Base-by-base conservation (phyloP, 2,888 invertebrate genomes). In the Alentia gelatinosa region DNA sequence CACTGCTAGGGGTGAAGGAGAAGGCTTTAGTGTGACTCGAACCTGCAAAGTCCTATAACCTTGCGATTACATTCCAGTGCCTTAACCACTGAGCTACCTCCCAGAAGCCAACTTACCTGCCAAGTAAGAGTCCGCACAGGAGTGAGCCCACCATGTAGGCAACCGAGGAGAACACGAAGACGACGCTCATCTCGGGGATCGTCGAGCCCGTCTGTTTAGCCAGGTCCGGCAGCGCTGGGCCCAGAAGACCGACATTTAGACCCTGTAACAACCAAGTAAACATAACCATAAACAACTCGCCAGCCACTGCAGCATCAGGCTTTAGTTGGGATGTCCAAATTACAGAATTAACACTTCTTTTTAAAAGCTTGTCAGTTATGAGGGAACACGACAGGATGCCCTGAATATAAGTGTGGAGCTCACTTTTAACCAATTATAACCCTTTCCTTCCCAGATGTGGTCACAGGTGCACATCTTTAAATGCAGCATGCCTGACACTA, bases 91-190 rank as follows among this genome's bases (percentile, higher is more conserved):
- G n/a, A n/a, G n/a, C n/a, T n/a, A n/a, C n/a, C n/a, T n/a, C n/a
- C n/a, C n/a, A n/a, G n/a, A n/a, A n/a, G n/a, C n/a, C n/a, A n/a
- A 39, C 79, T 79, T 19, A 79, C 86, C 86, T 40, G 23, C 74
- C 90, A 9, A 90, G 50, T 50, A 90, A 19, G 26, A 90, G 30
- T 4, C 79, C 90, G 26, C 74, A 68, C 26, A 83, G 4, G 7
- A 90, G 23, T 9, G 90, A 90, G 74, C 90, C 90, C 9, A 83
- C 5, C 39, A 90, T 90, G 83, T 75, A 90, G 50, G 90, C 79
- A 4, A 79, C 30, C 23, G 75, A 47, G 37, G 47, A 47, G 33
- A 42, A 40, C 39, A 79, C 33, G 30, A 90, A 74, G 35, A 90
- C 9, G n/a, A 42, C 37, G 35, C 37, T 35, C 40, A 79, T 74